A percentile compares a stretch with the other conserved stretches of the same genome.
These are phyloP conservation scores for Augochlorella aurata DNA, from an alignment of 2,888 invertebrate genomes.

Conservation along the genomic window DNA sequence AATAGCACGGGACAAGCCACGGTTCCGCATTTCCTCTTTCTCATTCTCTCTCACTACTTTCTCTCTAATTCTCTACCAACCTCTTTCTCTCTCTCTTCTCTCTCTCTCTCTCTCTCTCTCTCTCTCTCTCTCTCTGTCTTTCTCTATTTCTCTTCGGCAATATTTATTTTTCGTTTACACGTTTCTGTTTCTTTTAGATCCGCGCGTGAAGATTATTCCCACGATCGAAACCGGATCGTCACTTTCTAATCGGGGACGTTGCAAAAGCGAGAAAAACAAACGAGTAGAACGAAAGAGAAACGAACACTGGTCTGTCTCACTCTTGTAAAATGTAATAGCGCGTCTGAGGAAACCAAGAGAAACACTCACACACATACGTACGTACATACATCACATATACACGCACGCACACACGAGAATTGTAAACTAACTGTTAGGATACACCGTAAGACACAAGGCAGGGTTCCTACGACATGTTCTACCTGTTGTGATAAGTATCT, in stretches of 20 bases:
- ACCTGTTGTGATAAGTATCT: slow-evolving; percentile 72
- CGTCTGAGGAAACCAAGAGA: background rate
- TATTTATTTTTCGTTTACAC: background rate
- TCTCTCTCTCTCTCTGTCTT: background rate
- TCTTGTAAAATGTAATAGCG: slow-evolving; percentile 47
- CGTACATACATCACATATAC: too few species aligned
- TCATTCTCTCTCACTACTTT: background rate
- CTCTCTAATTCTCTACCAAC: background rate
- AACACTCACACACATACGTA: background rate
- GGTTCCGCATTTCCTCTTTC: slow-evolving; percentile 16
- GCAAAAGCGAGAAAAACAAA: slow-evolving; percentile 39
- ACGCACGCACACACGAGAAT: slow-evolving; percentile 56
- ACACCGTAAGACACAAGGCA: slow-evolving; percentile 65
- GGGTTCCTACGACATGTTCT: slow-evolving; percentile 71
- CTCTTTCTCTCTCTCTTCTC: background rate
- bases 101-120: too few species aligned
- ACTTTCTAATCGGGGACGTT: slow-evolving; percentile 40
- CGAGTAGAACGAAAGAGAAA: slow-evolving; percentile 14
- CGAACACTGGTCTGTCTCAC: slow-evolving; percentile 10
- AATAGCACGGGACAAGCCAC: slow-evolving; percentile 36
- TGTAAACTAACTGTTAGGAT: slow-evolving; percentile 60
- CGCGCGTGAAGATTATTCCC: slow-evolving; percentile 22
- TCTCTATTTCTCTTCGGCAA: background rate
- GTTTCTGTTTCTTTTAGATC: slow-evolving; percentile 9
- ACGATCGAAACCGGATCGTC: slow-evolving; percentile 3